These are phyloP conservation scores for Troglohyphantes excavatus DNA, from an alignment of 2,888 invertebrate species.

Conservation along the genomic window DNA sequence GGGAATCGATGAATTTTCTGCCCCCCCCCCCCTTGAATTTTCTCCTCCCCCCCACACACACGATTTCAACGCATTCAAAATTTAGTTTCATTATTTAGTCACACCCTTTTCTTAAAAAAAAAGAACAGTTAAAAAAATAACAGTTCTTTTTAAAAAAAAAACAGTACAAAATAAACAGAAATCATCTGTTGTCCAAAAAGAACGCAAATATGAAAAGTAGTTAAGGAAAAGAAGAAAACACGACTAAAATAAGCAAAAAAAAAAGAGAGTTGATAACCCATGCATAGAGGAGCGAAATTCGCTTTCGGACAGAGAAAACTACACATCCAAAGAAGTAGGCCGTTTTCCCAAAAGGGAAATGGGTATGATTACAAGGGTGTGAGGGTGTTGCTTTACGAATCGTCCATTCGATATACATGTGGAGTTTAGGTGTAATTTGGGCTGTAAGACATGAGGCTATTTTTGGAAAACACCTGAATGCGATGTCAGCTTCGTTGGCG, in stretches of 20 bases:
- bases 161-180: too few species aligned
- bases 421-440: neutral
- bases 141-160: too few species aligned
- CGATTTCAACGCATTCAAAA: too few species aligned
- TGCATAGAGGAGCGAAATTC: slow-evolving; percentile 7
- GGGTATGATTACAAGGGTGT: slow-evolving; percentile 32
- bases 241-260: neutral
- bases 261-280: neutral
- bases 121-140: too few species aligned
- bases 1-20: too few species aligned
- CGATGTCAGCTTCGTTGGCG: neutral
- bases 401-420: slow-evolving; percentile 22
- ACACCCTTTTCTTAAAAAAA: too few species aligned
- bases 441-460: slow-evolving; percentile 6
- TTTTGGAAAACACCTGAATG: slow-evolving; percentile 8
- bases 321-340: slow-evolving; percentile 38
- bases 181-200: too few species aligned
- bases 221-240: too few species aligned
- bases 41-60: too few species aligned
- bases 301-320: slow-evolving; percentile 5
- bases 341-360: neutral
- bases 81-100: too few species aligned
- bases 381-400: slow-evolving; percentile 22
- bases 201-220: too few species aligned
- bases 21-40: too few species aligned